Percentiles rank a stretch among this genome's conserved stretches.
These are phyloP conservation scores for Dipus sagitta DNA, from an alignment of 2,797 vertebrate genomes.

Conservation along the genomic window DNA sequence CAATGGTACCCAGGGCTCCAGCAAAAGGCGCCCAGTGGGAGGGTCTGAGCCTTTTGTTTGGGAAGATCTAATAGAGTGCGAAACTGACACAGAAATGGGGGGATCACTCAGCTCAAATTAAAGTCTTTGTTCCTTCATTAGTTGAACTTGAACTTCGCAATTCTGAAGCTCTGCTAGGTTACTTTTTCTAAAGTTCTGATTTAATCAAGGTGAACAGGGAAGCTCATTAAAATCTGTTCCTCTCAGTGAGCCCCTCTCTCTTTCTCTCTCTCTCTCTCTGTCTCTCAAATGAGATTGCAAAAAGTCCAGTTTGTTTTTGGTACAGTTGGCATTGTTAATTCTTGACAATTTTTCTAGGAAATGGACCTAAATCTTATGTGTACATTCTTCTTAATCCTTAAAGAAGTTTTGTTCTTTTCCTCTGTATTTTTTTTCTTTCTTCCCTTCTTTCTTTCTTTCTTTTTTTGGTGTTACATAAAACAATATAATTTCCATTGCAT, in stretches of 20 bases:
- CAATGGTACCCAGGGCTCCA: constrained; percentile 72
- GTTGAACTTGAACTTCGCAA: constrained; percentile 77
- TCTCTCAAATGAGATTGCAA: constrained; percentile 43
- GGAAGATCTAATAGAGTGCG: constrained; percentile 57
- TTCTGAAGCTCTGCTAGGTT: constrained; percentile 70
- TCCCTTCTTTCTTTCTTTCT: too few relatives aligned
- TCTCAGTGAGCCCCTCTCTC: background rate
- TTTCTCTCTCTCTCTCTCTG: background rate
- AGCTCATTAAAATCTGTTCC: constrained; percentile 70
- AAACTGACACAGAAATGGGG: constrained; percentile 71
- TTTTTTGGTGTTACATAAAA: too few relatives aligned
- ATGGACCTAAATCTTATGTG: constrained; percentile 38
- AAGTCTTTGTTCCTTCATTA: constrained; percentile 80
- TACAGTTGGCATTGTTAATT: constrained; percentile 4
- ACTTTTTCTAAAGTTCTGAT: constrained; percentile 70
- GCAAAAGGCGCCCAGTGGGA: constrained; percentile 74
- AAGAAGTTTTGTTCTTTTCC: background rate
- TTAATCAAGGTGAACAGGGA: constrained; percentile 78
- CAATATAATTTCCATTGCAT: too few relatives aligned
- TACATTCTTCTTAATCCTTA: constrained; percentile 49
- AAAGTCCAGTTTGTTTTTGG: constrained; percentile 10
- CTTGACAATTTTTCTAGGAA: constrained; percentile 7
- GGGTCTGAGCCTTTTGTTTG: constrained; percentile 75
- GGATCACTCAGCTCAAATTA: constrained; percentile 73
- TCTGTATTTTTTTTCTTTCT: background rate